Evolutionary conservation across 2,113 vertebrate species (phyloP), one percentile per base, ranked within the genome.

Genomic region (Hystrix brachyura): DNA sequence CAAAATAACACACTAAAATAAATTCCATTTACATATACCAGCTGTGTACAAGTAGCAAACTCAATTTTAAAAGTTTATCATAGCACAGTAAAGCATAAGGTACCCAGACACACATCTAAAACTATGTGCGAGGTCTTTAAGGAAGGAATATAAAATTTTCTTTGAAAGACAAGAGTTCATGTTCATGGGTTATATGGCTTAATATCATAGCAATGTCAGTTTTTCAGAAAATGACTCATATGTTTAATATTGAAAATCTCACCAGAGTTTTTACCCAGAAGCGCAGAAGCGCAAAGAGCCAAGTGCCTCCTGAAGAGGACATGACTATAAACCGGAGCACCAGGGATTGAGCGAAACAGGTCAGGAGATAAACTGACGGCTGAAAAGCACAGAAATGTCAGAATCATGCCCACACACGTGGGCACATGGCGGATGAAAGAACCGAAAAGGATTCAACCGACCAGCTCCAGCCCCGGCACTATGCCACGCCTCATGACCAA

Each of bases 1-100:
- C 34, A 86, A 86, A 90, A 74, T 72, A 85, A 79, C 34, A 19
- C 55, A 51, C 32, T 87, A 60, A 72, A 90, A 95, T 72, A 72
- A 80, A 87, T 91, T 59, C 14, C 19, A 76, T 53, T 94, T 91
- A 60, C 51, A 87, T 87, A 82, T 53, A 46, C 19, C 12, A 91
- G 38, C 23, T 64, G 34, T 51, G 32, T 34, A 38, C 8, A 65
- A 0, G 0, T 38, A 85, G 46, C 90, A 84, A 85, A 79, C 64
- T 34, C 80, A 84, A 3, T 27, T 59, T 76, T 32, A 4, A 19
- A 51, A 86, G 74, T 84, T 32, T 90, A 64, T 43, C 32, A 87
- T 38, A 81, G 67, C 19, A 67, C 34, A 82, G 38, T 81, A 72
- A 64, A 81, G 46, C 25, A 87, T 32, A 48, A 87, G 65, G n/a